These are phyloP conservation scores for Melieria crassipennis DNA, from an alignment of 2,888 invertebrate species.

Conservation along the genomic window DNA sequence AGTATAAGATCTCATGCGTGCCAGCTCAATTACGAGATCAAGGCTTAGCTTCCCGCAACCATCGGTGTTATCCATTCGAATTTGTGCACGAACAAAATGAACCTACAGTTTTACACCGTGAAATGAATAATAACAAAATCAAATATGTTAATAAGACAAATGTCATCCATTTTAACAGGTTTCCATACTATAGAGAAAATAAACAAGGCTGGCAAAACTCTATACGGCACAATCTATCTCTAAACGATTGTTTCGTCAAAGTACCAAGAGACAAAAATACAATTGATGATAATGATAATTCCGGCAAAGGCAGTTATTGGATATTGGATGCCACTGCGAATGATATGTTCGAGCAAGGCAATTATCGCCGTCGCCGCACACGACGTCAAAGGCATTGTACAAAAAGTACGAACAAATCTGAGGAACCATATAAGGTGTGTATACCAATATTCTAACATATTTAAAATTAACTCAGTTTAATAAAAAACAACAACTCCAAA, in stretches of 20 bases:
- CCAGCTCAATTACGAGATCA: no score
- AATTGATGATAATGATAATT: conserved; percentile 61
- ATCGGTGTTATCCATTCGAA: no score
- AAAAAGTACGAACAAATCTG: conserved; percentile 44
- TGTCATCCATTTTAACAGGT: conserved; percentile 63
- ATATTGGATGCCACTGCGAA: conserved; percentile 80
- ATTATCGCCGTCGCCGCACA: conserved; percentile 78
- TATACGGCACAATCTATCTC: conserved; percentile 81
- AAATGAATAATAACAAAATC: no score
- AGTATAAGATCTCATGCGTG: no score
- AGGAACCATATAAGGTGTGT: conserved; percentile 50
- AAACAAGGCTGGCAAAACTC: conserved; percentile 87
- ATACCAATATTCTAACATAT: background rate
- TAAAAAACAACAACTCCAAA: background rate
- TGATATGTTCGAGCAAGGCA: conserved; percentile 91
- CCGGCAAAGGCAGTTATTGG: conserved; percentile 84
- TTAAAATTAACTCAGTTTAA: background rate
- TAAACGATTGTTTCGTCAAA: conserved; percentile 86
- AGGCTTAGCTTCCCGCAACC: no score
- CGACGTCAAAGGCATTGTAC: conserved; percentile 68
- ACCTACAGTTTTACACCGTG: no score
- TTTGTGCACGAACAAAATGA: no score
- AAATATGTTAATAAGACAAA: background rate
- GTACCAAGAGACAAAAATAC: conserved; percentile 68
- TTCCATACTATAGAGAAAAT: conserved; percentile 85